Evolutionary conservation across 2,113 vertebrate species (phyloP).

Genomic region (Sylvia atricapilla): DNA sequence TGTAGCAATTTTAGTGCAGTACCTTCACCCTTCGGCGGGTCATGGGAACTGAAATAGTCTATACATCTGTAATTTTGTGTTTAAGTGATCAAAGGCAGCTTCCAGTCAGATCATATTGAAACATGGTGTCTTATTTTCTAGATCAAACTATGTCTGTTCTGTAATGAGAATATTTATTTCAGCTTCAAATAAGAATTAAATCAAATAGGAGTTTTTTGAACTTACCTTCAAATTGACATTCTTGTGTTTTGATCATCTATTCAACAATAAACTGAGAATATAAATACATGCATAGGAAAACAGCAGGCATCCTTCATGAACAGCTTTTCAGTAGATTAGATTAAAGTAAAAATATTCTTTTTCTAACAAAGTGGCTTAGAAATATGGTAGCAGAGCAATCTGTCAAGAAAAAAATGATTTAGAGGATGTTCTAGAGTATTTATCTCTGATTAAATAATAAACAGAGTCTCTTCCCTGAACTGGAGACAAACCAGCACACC

Average conservation of each 20-base stretch:
- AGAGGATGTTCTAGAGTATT: background rate
- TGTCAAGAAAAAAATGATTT: background rate
- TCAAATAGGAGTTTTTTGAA: background rate
- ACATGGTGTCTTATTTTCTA: background rate
- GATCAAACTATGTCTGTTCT: background rate
- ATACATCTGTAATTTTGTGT: background rate
- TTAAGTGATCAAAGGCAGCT: conserved; percentile 21
- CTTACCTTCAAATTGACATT: background rate
- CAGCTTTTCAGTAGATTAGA: background rate
- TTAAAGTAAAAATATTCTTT: background rate
- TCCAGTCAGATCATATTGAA: conserved; percentile 6
- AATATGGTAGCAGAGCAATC: background rate
- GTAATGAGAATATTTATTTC: conserved; percentile 7
- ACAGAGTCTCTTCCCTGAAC: background rate
- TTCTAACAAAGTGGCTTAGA: background rate
- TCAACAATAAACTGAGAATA: background rate
- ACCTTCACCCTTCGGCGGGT: background rate
- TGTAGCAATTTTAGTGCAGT: background rate
- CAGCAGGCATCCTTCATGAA: background rate
- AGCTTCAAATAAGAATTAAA: background rate
- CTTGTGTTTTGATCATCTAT: conserved; percentile 3
- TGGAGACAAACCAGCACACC: background rate
- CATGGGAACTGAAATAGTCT: background rate
- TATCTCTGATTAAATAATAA: background rate
- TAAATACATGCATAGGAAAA: background rate